Percentiles rank a stretch among this genome's conserved stretches.
phyloP scores from a whole-genome alignment of 2,113 vertebrate genomes.

The Thunnus thynnus region DNA sequence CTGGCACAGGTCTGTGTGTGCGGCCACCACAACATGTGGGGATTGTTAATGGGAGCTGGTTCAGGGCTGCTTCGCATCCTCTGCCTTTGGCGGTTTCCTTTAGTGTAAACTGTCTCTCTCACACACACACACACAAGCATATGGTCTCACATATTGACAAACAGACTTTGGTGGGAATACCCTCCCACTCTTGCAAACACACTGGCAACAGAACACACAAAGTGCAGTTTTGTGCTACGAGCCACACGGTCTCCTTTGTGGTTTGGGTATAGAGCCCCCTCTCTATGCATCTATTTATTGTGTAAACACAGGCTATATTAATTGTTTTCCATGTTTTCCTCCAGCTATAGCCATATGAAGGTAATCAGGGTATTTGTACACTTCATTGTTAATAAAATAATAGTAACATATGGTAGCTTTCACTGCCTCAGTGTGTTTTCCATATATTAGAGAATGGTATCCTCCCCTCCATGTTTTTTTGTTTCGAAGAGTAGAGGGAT shows the following conservation, averaged over 20 bases:
- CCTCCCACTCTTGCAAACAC: slow-evolving; percentile 32
- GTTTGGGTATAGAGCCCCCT: slow-evolving; percentile 35
- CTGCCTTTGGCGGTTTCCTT: slow-evolving; percentile 66
- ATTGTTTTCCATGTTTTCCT: slow-evolving; percentile 57
- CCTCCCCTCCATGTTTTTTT: slow-evolving; percentile 31
- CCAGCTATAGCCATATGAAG: slow-evolving; percentile 43
- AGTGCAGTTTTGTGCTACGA: slow-evolving; percentile 40
- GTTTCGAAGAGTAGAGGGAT: slow-evolving; percentile 23
- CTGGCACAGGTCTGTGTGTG: slow-evolving; percentile 64
- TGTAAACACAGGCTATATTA: slow-evolving; percentile 54
- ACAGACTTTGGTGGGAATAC: slow-evolving; percentile 63
- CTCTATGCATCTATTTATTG: slow-evolving; percentile 45
- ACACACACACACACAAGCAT: slow-evolving; percentile 68
- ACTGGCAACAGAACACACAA: slow-evolving; percentile 74
- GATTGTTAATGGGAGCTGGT: slow-evolving; percentile 73
- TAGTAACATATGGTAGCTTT: slow-evolving; percentile 58
- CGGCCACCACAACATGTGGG: slow-evolving; percentile 72
- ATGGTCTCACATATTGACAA: slow-evolving; percentile 77
- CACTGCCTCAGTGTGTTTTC: slow-evolving; percentile 51
- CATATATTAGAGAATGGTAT: slow-evolving; percentile 40
- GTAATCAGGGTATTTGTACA: slow-evolving; percentile 57
- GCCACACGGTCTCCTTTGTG: slow-evolving; percentile 49
- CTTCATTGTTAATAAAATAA: slow-evolving; percentile 65
- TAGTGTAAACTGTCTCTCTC: slow-evolving; percentile 59
- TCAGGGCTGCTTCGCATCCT: slow-evolving; percentile 65